phyloP scores from a whole-genome alignment of 2,113 vertebrate genomes.

The Craseonycteris thonglongyai region DNA sequence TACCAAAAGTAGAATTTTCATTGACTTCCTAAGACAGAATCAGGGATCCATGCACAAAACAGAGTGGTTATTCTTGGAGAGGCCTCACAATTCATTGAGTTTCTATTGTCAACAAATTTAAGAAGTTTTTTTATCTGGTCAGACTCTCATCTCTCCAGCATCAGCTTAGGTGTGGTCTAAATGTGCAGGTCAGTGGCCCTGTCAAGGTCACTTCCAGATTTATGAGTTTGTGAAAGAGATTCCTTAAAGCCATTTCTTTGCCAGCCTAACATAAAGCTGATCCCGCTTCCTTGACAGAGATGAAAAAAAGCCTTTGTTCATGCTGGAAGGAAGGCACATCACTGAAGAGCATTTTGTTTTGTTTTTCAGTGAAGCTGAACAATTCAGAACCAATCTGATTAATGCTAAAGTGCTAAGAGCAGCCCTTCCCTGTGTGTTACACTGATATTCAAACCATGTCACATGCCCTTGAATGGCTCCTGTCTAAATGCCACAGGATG shows the following conservation, averaged over 20 bases:
- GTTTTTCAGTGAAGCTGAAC: neutral
- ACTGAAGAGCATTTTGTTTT: neutral
- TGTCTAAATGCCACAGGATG: neutral
- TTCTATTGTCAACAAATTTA: slow-evolving; percentile 7
- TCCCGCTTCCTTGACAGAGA: neutral
- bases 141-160: neutral
- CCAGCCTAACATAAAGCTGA: neutral
- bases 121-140: neutral
- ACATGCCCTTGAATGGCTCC: neutral
- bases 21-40: neutral
- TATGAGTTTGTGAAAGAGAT: slow-evolving; percentile 24
- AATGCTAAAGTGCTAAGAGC: neutral
- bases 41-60: neutral
- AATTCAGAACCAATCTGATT: neutral
- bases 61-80: neutral
- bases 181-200: neutral
- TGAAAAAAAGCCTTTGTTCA: slow-evolving; percentile 5
- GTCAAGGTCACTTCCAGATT: neutral
- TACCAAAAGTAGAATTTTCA: neutral
- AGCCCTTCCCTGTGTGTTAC: neutral
- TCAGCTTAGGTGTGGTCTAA: neutral
- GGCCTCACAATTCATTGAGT: neutral
- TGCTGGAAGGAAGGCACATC: neutral
- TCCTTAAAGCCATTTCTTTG: slow-evolving; percentile 4
- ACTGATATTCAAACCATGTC: neutral